phyloP scores from a whole-genome alignment of 2,113 vertebrate species.

The Sylvicapra grimmia region DNA sequence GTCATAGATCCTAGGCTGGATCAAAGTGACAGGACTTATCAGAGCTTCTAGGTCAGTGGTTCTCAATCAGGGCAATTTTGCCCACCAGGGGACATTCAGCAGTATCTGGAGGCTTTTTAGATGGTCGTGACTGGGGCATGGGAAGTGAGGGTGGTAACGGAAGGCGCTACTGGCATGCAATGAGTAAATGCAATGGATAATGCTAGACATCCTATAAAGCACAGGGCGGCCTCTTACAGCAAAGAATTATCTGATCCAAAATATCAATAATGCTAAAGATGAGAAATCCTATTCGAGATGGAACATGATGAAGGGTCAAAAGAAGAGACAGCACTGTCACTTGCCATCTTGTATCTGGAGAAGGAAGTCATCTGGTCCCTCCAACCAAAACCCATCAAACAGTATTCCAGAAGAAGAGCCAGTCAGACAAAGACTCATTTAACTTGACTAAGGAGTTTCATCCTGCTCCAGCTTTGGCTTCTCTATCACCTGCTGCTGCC shows the following conservation, averaged over 20 bases:
- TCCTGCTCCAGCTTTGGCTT: background rate
- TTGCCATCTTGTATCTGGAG: background rate
- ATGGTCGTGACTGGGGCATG: background rate
- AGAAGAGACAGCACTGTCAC: background rate
- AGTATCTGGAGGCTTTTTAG: background rate
- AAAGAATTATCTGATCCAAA: background rate
- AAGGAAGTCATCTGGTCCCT: background rate
- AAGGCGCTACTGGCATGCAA: background rate
- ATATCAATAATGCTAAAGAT: background rate
- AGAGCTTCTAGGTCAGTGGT: background rate
- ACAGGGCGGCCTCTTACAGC: background rate
- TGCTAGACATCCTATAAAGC: background rate
- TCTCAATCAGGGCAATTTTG: background rate
- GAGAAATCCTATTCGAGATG: background rate
- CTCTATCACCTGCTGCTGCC: slow-evolving; percentile 4
- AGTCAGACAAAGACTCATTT: background rate
- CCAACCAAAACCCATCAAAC: background rate
- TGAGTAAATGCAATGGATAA: background rate
- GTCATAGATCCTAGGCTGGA: background rate
- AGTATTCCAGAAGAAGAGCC: background rate
- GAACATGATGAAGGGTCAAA: background rate
- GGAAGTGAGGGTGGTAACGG: background rate
- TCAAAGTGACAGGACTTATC: background rate
- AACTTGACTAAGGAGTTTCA: background rate
- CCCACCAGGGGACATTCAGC: background rate